Evolutionary conservation across 2,113 vertebrate genomes (phyloP), one percentile per base, ranked within the genome.

Genomic region (Tiliqua scincoides): DNA sequence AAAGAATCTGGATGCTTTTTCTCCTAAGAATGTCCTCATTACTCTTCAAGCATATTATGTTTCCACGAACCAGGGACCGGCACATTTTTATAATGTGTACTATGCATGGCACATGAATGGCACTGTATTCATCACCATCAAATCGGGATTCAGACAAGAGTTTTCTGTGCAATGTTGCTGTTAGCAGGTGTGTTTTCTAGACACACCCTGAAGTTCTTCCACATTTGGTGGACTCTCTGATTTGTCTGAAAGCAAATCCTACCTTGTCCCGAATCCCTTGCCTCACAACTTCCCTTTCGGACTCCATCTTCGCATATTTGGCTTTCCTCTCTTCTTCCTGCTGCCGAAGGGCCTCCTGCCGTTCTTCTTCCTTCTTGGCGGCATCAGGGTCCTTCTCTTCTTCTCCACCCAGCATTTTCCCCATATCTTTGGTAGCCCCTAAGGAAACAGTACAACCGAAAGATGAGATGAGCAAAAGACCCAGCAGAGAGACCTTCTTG

Each of bases 211-310:
- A 82, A 37, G 21, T 71, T 35, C 23, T 71, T 82, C 62, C 4
- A 48, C 14, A n/a, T 20, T 20, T 2, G 0, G 63, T 9, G 6
- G 43, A 14, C 18, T 4, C 7, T 3, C 1, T 9, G 6, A 20
- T 1, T 1, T 9, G 18, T 48, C 37, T 25, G 15, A 85, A 80
- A 85, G 72, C 1, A 21, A 14, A 0, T 0, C 94, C n/a, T 94
- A 99, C 98, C 98, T 99, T 99, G 89, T 99, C 98, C 3, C 98
- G 96, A 93, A 99, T 98, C 52, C 98, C 98, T 97, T 98, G 98
- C 72, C 98, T 96, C 96, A 99, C 90, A 76, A 94, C 95, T 97
- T 99, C 98, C 78, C 98, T 97, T 95, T 98, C 98, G 0, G 98
- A 97, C 87, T 99, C 98, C 98, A 98, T 98, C 93, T 95, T 98